Conservation (phyloP, 2,888 invertebrate genomes). For the Amblyjoppa proteus region DNA sequence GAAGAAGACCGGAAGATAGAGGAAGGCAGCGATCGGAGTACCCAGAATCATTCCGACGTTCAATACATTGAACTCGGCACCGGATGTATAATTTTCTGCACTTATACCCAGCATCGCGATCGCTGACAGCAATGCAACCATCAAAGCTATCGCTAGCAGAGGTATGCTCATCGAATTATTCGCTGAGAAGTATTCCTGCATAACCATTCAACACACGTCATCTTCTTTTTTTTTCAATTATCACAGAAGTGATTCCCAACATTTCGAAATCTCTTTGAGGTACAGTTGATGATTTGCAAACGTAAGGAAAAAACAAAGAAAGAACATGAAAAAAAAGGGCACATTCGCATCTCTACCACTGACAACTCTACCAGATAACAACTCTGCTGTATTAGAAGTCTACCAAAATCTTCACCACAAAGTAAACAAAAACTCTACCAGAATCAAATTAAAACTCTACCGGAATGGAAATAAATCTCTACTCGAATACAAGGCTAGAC, state of each 20-base stretch:
- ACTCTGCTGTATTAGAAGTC: no score
- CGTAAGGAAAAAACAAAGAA: background rate
- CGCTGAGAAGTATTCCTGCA: slow-evolving; percentile 93
- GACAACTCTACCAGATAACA: no score
- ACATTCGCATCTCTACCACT: no score
- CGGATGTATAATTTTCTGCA: slow-evolving; percentile 94
- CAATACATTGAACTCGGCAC: slow-evolving; percentile 92
- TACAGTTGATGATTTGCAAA: background rate
- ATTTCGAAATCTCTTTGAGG: background rate
- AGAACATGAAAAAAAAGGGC: background rate
- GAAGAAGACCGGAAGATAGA: slow-evolving; percentile 92
- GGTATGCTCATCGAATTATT: slow-evolving; percentile 92
- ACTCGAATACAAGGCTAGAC: no score
- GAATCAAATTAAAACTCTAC: no score
- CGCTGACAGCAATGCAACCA: slow-evolving; percentile 98
- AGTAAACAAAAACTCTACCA: no score
- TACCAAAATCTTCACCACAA: no score
- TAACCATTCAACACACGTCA: background rate
- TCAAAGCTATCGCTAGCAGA: slow-evolving; percentile 95
- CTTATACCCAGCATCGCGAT: slow-evolving; percentile 95
- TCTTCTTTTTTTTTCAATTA: background rate
- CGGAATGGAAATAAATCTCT: no score
- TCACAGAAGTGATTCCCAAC: background rate
- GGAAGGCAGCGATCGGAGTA: slow-evolving; percentile 92
- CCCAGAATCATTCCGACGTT: slow-evolving; percentile 92